A percentile compares a stretch with the other conserved stretches of the same genome.
Conservation (phyloP, 2,113 vertebrate species). For the Spizaetus ornatus region DNA sequence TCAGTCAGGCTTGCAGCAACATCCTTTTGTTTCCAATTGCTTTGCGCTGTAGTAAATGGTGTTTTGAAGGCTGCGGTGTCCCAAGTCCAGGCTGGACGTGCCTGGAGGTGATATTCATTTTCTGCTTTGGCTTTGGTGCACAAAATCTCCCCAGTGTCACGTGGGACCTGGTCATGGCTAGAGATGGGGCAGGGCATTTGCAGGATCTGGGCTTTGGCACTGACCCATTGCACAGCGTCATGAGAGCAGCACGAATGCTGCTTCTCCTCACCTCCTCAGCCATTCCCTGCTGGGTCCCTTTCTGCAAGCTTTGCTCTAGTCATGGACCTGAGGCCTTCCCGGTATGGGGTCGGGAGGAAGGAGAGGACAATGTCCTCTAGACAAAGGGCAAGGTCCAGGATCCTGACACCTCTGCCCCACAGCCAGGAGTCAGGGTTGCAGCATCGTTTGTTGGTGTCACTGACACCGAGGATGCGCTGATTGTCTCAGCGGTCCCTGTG, state of each 20-base stretch:
- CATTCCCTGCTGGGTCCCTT: neutral
- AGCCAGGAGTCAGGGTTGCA: neutral
- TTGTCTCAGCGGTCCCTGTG: neutral
- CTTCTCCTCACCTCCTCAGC: neutral
- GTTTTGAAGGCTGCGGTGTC: neutral
- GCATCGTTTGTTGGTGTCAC: neutral
- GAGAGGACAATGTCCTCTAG: neutral
- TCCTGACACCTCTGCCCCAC: neutral
- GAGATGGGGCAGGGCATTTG: neutral
- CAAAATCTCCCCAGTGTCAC: neutral
- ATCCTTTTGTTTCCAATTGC: neutral
- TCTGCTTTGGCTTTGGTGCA: neutral
- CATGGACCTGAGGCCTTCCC: neutral
- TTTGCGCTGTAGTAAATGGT: neutral
- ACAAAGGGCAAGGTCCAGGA: neutral
- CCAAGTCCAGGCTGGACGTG: rapidly evolving
- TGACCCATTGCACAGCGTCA: neutral
- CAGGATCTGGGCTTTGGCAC: neutral
- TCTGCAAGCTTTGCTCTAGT: neutral
- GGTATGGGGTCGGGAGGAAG: neutral
- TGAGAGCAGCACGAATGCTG: neutral
- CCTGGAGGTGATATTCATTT: neutral
- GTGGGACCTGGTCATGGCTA: neutral
- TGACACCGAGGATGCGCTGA: neutral
- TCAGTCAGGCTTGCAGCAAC: conserved; percentile 66